Evolutionary conservation across 2,797 vertebrate genomes (phyloP).

Genomic region (Rhinella marina): DNA sequence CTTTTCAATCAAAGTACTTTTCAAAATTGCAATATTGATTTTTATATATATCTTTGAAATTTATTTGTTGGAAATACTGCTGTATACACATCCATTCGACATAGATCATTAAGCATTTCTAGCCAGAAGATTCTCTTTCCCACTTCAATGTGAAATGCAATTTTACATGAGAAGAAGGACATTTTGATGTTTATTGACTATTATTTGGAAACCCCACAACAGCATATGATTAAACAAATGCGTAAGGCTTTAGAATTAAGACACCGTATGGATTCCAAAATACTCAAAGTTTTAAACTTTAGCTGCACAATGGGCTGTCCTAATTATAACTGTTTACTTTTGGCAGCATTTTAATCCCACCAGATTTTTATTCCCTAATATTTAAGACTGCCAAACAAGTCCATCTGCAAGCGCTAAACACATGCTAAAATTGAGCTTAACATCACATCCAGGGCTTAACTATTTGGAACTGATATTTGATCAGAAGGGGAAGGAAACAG

Average conservation of each 20-base stretch:
- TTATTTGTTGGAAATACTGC: too few species aligned
- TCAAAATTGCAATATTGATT: too few species aligned
- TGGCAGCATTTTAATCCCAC: constrained; percentile 71
- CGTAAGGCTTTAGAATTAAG: constrained; percentile 51
- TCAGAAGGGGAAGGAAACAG: constrained; percentile 44
- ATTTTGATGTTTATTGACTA: constrained; percentile 11
- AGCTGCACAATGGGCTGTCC: constrained; percentile 63
- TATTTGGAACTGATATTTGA: constrained; percentile 64
- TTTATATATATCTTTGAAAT: too few species aligned
- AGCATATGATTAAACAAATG: constrained; percentile 55
- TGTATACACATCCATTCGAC: too few species aligned
- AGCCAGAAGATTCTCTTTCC: not conserved
- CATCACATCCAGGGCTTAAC: constrained; percentile 66
- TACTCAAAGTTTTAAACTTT: constrained; percentile 61
- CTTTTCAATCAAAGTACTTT: too few species aligned
- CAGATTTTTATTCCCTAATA: constrained; percentile 73
- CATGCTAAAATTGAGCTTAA: constrained; percentile 68
- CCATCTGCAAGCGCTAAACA: constrained; percentile 76
- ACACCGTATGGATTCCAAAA: constrained; percentile 57
- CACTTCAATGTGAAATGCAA: not conserved
- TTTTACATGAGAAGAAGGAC: constrained; percentile 1
- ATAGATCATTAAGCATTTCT: not conserved
- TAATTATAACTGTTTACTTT: constrained; percentile 71
- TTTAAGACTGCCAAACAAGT: constrained; percentile 74
- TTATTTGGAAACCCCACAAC: constrained; percentile 38